Evolutionary conservation across 2,888 invertebrate species (phyloP), one percentile per base, ranked within the genome.

Genomic region (Dryocosmus kuriphilus): DNA sequence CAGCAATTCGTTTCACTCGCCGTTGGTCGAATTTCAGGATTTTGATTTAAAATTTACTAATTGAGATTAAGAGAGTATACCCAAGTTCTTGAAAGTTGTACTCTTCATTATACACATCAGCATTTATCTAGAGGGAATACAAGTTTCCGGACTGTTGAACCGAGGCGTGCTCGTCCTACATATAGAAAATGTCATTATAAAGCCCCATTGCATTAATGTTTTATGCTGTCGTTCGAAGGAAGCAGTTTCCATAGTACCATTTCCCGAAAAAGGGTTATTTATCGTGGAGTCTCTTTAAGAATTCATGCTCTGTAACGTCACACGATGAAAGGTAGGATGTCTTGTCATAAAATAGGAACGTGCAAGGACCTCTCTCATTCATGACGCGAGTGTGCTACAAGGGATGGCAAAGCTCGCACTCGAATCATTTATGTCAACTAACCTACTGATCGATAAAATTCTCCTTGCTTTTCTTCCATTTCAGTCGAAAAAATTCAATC

Each of bases 291-390:
- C 46, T 51, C 51, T 30, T 71, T 71, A 71, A 19, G 46, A 51
- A 71, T 71, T 30, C 71, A 71, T 71, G 51, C 24, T 30, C 51
- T 30, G 46, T 46, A 51, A 51, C 71, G 9, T 71, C 71, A 71
- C 30, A 27, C 27, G 71, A 71, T 71, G 71, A 71, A 71, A 71
- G 71, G 46, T 51, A n/a, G 30, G 30, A 71, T 51, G 71, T 51
- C 71, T 71, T 71, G 71, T 71, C 71, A 71, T 71, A 71, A 71
- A 51, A 71, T 71, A 71, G 30, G 51, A 71, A 71, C 71, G 71
- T n/a, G 71, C 9, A 51, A 51, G 46, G 30, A 71, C 71, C 46
- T 71, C 51, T 46, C n/a, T 46, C 71, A 71, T 71, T 71, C 71
- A 71, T 51, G 71, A 51, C 30, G n/a, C n/a, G 30, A 71, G 27